A percentile compares a stretch with the other conserved stretches of the same genome.
Evolutionary conservation across 2,888 invertebrate genomes (phyloP).

Genomic region (Coecobrya sp.): DNA sequence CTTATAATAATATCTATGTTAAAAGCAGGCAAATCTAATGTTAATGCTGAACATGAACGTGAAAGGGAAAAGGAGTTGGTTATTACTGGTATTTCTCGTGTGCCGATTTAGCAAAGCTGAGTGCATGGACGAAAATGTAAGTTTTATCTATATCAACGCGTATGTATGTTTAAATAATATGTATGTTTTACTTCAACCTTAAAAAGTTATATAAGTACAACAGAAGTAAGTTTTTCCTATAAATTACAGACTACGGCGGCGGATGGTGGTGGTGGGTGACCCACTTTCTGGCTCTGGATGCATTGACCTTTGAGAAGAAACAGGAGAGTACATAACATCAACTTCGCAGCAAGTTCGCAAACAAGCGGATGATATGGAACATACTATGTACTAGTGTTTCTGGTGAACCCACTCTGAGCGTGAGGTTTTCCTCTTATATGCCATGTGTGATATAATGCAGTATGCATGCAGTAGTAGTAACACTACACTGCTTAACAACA

Average conservation of each 20-base stretch:
- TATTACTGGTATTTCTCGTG: slow-evolving; percentile 28
- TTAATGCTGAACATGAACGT: slow-evolving; percentile 35
- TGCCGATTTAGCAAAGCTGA: slow-evolving; percentile 46
- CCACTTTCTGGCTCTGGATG: slow-evolving; percentile 85
- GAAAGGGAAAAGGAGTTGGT: slow-evolving; percentile 20
- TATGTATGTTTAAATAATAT: not conserved
- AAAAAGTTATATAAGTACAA: slow-evolving; percentile 27
- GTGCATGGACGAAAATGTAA: slow-evolving; percentile 52
- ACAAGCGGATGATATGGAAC: slow-evolving; percentile 62
- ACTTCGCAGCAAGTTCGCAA: slow-evolving; percentile 41
- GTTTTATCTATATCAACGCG: slow-evolving; percentile 24
- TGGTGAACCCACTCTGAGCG: not conserved
- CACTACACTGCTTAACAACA: not conserved
- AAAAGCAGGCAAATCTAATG: not conserved
- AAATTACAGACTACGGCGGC: slow-evolving; percentile 63
- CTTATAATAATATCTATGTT: not conserved
- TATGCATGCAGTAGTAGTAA: not conserved
- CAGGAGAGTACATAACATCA: slow-evolving; percentile 66
- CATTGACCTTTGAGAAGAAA: slow-evolving; percentile 85
- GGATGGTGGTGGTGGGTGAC: slow-evolving; percentile 83
- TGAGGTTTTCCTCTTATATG: slow-evolving; percentile 5
- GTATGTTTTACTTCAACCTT: slow-evolving; percentile 5
- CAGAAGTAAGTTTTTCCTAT: slow-evolving; percentile 38
- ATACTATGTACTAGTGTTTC: not conserved
- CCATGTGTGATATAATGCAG: not conserved